Base-by-base conservation (phyloP, 2,113 vertebrate genomes). In the Callorhinus ursinus region DNA sequence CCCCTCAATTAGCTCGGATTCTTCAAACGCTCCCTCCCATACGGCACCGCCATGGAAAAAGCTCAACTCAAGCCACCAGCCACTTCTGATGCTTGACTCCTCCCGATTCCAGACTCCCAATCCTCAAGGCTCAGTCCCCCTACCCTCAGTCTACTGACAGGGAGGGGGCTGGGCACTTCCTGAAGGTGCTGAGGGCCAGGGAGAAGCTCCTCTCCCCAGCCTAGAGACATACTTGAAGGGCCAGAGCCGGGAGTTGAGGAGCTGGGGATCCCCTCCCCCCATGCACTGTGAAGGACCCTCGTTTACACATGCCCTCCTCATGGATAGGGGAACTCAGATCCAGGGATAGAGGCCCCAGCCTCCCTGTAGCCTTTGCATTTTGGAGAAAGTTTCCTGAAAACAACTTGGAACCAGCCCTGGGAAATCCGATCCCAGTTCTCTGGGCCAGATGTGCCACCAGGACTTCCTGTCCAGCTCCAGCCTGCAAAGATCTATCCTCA, bases 1-100 rank as follows among this genome's bases (percentile, higher is more conserved):
- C 69, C 63, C 53, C 74, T 71, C 57, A 80, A 80, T 51, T 95
- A 99, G 99, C 98, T 99, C 7, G 99, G 99, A 92, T 99, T 99
- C 99, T 99, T 99, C 98, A 99, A 99, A 98, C 99, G 99, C 95
- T 99, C 99, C 13, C 98, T 99, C 46, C 99, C 99, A 0, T 99
- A 99, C 0, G 99, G 99, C 98, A 99, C 99, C 0, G 99, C 99
- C 95, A 99, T 99, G 99, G 99, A 99, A 98, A 99, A 99, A 98
- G 99, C 99, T 9, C 99, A 99, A 82, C 99, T 99, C 77, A 99
- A 99, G 98, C 99, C 99, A 71, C 99, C 99, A 98, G 99, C 99
- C 88, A 98, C 99, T 63, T 99, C 99, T 2, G 99, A 99, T 98
- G 99, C 99, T 96, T 99, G 99, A 98, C 85, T 80, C 92, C 33